These are phyloP conservation scores for Petrocephalus sullivani DNA, from an alignment of 2,797 vertebrate genomes.

Conservation along the genomic window DNA sequence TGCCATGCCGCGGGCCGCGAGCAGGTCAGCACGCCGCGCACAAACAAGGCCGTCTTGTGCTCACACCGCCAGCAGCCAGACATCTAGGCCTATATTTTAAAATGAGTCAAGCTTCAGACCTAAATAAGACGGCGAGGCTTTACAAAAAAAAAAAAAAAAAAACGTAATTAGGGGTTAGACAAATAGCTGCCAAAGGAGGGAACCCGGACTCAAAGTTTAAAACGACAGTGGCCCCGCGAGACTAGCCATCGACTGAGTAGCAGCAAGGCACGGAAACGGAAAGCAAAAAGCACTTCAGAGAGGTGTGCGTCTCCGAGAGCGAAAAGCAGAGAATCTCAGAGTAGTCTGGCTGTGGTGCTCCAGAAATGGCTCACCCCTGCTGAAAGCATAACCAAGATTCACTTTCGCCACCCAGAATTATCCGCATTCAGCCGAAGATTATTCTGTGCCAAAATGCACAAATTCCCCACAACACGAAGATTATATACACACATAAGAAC, in stretches of 20 bases:
- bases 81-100: constrained; percentile 18
- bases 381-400: background rate
- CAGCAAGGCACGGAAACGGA: background rate
- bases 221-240: background rate
- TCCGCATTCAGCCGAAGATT: background rate
- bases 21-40: background rate
- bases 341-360: background rate
- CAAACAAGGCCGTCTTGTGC: constrained; percentile 9
- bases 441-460: background rate
- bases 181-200: constrained; percentile 2
- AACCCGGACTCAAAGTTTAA: constrained; percentile 2
- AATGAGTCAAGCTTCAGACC: constrained; percentile 15
- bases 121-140: background rate
- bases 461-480: background rate
- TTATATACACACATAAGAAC: background rate
- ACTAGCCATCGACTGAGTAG: background rate
- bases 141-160: constrained; percentile 5
- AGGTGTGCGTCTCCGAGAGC: background rate
- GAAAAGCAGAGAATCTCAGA: background rate
- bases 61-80: background rate
- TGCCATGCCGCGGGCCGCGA: background rate
- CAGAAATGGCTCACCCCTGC: background rate
- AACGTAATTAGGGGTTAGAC: constrained; percentile 21
- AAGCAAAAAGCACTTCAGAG: background rate
- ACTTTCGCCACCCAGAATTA: background rate